phyloP scores from a whole-genome alignment of 2,888 invertebrate genomes.

The Proisotoma minuta region DNA sequence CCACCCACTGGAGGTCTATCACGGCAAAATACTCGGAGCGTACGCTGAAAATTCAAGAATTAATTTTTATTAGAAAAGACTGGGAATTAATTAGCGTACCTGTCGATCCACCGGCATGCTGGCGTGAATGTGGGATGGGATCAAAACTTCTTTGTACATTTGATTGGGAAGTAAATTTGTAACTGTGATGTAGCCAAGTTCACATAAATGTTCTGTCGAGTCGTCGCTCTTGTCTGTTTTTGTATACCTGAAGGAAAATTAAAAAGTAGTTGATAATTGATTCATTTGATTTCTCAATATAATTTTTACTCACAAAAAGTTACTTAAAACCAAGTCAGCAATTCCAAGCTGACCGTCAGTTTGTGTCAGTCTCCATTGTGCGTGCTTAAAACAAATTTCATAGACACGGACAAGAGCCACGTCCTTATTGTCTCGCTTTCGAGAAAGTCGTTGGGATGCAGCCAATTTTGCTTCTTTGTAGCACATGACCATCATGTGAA shows the following conservation, averaged over 20 bases:
- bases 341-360: conserved; percentile 97
- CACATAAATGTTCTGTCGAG: conserved; percentile 93
- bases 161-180: conserved; percentile 92
- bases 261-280: neutral
- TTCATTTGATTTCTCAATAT: neutral
- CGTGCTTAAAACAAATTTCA: conserved; percentile 97
- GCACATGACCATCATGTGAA: conserved; percentile 91
- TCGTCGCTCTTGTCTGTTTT: conserved; percentile 95
- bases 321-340: conserved; percentile 89
- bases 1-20: conserved; percentile 98
- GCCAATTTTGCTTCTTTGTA: conserved; percentile 56
- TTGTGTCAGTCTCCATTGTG: conserved; percentile 96
- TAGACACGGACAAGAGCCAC: conserved; percentile 72
- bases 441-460: conserved; percentile 44
- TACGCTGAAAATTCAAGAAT: conserved; percentile 56
- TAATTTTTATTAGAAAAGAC: neutral
- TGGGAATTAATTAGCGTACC: conserved; percentile 49
- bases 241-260: conserved; percentile 64
- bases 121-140: conserved; percentile 71
- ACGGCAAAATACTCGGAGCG: conserved; percentile 87
- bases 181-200: conserved; percentile 91
- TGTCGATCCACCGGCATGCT: conserved; percentile 89
- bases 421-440: conserved; percentile 60
- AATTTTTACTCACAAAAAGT: conserved; percentile 69
- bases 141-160: conserved; percentile 81